Conservation (phyloP, 2,113 vertebrate species). For the Myiozetetes cayanensis region DNA sequence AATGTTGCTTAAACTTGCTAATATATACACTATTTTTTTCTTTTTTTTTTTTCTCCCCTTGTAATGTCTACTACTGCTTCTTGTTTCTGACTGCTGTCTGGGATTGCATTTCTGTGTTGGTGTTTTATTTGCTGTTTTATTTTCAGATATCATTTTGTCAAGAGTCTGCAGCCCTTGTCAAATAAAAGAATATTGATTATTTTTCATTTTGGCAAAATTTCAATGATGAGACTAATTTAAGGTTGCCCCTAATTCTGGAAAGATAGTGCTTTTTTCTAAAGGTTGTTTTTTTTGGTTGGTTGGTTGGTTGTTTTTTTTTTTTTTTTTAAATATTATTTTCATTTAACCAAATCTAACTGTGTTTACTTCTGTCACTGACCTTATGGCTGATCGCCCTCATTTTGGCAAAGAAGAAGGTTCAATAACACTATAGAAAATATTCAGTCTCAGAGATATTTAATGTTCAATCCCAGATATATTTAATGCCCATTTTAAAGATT, state of each 20-base stretch:
- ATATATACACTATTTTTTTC: not conserved
- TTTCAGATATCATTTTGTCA: not conserved
- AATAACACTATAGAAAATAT: not conserved
- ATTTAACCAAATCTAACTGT: not conserved
- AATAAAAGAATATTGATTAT: not conserved
- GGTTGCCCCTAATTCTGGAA: not conserved
- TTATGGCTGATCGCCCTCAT: not conserved
- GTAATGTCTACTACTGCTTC: not conserved
- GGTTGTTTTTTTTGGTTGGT: not conserved
- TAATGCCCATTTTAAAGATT: slow-evolving; percentile 7
- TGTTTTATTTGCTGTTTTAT: not conserved
- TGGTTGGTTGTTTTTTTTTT: too few species aligned
- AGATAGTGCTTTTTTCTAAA: not conserved
- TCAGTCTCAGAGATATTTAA: not conserved
- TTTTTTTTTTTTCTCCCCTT: not conserved
- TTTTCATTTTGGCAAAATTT: slow-evolving; percentile 5
- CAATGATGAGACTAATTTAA: slow-evolving; percentile 21
- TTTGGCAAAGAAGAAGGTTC: not conserved
- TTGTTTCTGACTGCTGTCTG: not conserved
- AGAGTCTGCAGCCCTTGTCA: not conserved
- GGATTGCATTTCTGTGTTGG: not conserved
- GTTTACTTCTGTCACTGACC: not conserved
- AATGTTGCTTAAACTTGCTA: slow-evolving; percentile 25
- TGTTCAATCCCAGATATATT: not conserved
- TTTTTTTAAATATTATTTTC: not conserved